Conservation (phyloP, 2,888 invertebrate species). For the Eupithecia insigniata region DNA sequence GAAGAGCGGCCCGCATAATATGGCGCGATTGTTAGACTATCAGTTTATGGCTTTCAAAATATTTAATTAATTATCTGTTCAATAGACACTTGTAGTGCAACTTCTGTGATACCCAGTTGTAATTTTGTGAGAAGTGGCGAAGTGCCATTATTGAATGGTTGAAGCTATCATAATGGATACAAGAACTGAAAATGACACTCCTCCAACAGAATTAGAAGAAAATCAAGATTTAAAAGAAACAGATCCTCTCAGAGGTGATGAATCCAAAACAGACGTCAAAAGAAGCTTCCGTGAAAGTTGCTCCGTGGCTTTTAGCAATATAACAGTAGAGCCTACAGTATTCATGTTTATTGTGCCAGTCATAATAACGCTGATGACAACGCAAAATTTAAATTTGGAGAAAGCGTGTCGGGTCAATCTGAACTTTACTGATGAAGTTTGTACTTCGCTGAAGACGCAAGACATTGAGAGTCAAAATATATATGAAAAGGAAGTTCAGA, state of each 20-base stretch:
- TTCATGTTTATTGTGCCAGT: conserved; percentile 57
- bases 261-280: conserved; percentile 36
- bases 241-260: conserved; percentile 41
- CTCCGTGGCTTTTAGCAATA: conserved; percentile 50
- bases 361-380: conserved; percentile 86
- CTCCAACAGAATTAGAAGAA: background rate
- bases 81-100: conserved; percentile 30
- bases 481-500: conserved; percentile 86
- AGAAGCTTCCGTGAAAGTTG: conserved; percentile 53
- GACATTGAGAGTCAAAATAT: conserved; percentile 81
- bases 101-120: conserved; percentile 30
- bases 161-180: conserved; percentile 30
- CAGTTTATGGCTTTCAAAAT: background rate
- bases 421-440: conserved; percentile 87
- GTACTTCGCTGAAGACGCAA: conserved; percentile 87
- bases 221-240: conserved; percentile 40
- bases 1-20: background rate
- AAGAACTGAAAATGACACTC: conserved; percentile 12
- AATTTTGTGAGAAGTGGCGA: conserved; percentile 17
- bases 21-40: background rate
- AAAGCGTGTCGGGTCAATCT: conserved; percentile 93
- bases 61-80: conserved; percentile 18
- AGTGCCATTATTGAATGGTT: conserved; percentile 7
- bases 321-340: conserved; percentile 70
- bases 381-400: conserved; percentile 91